Conservation (phyloP, 1,140 invertebrate genomes). For the Hormaphis cornu region DNA sequence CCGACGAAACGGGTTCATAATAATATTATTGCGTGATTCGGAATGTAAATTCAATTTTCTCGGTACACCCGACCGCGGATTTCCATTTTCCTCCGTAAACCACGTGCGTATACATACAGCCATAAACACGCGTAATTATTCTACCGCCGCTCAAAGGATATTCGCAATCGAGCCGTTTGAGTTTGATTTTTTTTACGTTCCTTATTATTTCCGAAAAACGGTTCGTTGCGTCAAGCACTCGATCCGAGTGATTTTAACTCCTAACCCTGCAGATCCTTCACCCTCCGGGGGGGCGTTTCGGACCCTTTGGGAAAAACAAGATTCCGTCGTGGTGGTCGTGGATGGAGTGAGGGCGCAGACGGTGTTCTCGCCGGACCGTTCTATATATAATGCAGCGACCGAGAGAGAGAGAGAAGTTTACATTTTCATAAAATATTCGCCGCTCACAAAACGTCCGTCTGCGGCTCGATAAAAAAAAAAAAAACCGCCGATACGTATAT, state of each 20-base stretch:
- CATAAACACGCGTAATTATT: too few species aligned
- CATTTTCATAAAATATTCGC: conserved; percentile 25
- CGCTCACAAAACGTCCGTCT: background rate
- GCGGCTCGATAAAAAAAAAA: background rate
- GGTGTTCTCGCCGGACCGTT: conserved; percentile 4
- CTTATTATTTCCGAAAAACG: background rate
- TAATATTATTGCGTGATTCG: background rate
- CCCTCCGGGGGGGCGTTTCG: background rate
- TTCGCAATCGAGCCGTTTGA: conserved; percentile 2
- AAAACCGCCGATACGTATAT: background rate
- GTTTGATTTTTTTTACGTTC: background rate
- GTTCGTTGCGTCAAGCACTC: conserved; percentile 2
- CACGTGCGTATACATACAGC: too few species aligned
- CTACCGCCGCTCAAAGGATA: background rate
- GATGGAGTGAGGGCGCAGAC: background rate
- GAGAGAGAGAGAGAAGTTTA: conserved; percentile 1
- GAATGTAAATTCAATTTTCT: background rate
- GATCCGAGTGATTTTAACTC: background rate
- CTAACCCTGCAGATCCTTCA: background rate
- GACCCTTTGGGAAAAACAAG: background rate
- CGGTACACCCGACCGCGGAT: background rate
- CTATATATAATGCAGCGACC: too few species aligned
- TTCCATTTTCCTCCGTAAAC: too few species aligned
- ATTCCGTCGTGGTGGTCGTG: background rate
- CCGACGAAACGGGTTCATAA: too few species aligned